phyloP scores from a whole-genome alignment of 2,113 vertebrate genomes.

The Pseudois nayaur region DNA sequence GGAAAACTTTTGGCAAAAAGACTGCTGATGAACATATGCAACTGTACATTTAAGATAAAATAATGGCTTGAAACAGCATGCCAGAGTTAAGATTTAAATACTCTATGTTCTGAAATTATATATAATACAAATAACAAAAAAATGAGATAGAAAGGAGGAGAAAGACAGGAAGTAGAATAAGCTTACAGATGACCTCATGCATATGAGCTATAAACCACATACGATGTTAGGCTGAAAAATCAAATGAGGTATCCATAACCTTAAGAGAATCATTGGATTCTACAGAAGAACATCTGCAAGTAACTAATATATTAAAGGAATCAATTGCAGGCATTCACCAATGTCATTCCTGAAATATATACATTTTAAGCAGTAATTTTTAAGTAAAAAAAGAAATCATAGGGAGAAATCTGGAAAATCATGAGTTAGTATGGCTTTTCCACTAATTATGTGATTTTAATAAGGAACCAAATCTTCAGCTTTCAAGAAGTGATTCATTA shows the following conservation, averaged over 20 bases:
- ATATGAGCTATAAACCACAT: neutral
- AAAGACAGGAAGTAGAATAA: neutral
- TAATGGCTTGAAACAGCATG: neutral
- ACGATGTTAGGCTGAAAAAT: neutral
- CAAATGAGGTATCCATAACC: neutral
- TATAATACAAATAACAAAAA: neutral
- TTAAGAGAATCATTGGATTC: neutral
- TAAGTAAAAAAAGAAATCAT: neutral
- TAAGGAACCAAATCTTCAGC: neutral
- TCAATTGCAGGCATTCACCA: neutral
- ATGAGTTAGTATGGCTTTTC: neutral
- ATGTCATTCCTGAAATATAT: neutral
- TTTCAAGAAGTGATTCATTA: neutral
- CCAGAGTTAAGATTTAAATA: neutral
- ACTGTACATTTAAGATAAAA: neutral
- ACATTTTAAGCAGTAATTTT: neutral
- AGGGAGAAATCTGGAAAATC: neutral
- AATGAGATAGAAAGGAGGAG: neutral
- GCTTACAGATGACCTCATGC: neutral
- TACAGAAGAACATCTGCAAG: neutral
- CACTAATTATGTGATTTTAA: neutral
- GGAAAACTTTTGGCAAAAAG: neutral
- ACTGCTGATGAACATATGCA: neutral
- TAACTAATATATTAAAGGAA: neutral
- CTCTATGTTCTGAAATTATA: neutral